Conservation (phyloP, 2,888 invertebrate genomes). For the Drosophila maculinotata region DNA sequence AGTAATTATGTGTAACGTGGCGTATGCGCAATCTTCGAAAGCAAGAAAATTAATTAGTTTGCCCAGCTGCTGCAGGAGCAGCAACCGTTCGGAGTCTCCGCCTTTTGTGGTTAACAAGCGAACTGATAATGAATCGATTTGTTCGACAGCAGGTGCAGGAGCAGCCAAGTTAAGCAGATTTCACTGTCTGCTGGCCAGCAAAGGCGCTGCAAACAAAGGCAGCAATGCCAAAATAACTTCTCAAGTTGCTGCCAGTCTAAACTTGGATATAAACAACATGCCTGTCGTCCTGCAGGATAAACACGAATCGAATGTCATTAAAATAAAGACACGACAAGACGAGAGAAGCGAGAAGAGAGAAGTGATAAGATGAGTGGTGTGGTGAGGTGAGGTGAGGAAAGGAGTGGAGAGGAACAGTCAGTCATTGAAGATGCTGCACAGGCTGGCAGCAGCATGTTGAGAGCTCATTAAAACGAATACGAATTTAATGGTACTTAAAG, state of each 20-base stretch:
- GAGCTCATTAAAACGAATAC: constrained; percentile 81
- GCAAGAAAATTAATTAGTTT: constrained; percentile 72
- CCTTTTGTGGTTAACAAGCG: constrained; percentile 56
- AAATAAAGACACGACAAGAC: constrained; percentile 56
- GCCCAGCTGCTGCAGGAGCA: constrained; percentile 28
- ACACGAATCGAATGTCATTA: constrained; percentile 76
- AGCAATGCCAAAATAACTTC: constrained; percentile 42
- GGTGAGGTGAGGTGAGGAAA: neutral
- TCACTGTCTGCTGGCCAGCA: constrained; percentile 66
- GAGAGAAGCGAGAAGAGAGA: neutral
- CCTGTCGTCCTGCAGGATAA: constrained; percentile 46
- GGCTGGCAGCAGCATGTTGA: constrained; percentile 71
- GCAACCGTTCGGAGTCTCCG: too few relatives aligned
- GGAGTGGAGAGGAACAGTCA: constrained; percentile 19
- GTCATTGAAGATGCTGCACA: constrained; percentile 29
- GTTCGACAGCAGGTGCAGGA: constrained; percentile 37
- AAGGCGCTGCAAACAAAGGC: constrained; percentile 19
- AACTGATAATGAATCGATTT: constrained; percentile 67
- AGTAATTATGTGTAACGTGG: constrained; percentile 68
- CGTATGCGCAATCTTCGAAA: constrained; percentile 66
- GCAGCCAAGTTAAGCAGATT: constrained; percentile 55
- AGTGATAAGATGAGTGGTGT: neutral
- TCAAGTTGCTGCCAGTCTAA: constrained; percentile 23
- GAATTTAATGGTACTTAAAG: constrained; percentile 81
- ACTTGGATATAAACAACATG: constrained; percentile 36